Conservation (phyloP, 1,140 invertebrate species). For the Ostrea denselamellosa region DNA sequence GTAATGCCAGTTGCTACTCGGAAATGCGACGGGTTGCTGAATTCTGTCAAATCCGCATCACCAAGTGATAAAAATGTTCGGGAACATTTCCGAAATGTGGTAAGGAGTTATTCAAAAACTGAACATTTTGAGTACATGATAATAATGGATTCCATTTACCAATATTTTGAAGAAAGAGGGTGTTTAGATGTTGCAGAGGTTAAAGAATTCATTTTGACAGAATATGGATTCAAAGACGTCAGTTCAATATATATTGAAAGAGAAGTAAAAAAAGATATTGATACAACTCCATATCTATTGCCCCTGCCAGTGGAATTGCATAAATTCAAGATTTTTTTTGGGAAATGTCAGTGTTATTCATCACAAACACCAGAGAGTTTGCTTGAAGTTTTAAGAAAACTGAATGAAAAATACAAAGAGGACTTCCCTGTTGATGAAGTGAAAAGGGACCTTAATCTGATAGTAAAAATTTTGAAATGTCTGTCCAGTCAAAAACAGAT, state of each 20-base stretch:
- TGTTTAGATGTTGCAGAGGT: background rate
- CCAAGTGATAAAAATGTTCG: background rate
- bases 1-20: background rate
- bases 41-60: background rate
- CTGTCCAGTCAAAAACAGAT: background rate
- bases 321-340: background rate
- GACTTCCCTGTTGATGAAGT: background rate
- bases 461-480: slow-evolving; percentile 43
- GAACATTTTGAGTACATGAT: background rate
- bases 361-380: background rate
- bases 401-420: background rate
- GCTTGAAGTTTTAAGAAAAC: background rate
- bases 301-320: slow-evolving; percentile 40
- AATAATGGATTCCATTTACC: background rate
- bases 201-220: background rate
- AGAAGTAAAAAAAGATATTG: slow-evolving; percentile 25
- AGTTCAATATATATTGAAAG: background rate
- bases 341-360: background rate
- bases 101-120: background rate
- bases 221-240: background rate
- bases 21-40: background rate
- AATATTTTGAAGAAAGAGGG: background rate
- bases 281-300: slow-evolving; percentile 43
- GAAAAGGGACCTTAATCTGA: background rate
- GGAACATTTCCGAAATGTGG: background rate